phyloP scores from a whole-genome alignment of 2,113 vertebrate genomes.

The Lepisosteus osseus region DNA sequence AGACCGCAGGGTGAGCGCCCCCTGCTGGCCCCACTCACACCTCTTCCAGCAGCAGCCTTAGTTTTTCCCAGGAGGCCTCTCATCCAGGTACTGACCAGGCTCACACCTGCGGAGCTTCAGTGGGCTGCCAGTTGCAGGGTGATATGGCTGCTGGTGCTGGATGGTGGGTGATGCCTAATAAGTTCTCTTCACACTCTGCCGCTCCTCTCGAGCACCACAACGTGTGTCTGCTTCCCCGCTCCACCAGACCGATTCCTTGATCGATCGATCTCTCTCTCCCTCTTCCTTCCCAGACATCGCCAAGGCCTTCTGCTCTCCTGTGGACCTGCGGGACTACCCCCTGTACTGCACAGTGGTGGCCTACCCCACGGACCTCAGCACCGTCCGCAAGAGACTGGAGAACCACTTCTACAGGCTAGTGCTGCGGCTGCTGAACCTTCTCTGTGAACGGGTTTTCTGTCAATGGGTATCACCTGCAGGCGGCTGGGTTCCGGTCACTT shows the following conservation, averaged over 20 bases:
- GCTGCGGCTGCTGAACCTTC: not conserved
- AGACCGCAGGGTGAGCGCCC: too few species aligned
- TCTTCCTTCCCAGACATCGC: constrained; percentile 77
- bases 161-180: too few species aligned
- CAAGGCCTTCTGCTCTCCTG: constrained; percentile 86
- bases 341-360: constrained; percentile 95
- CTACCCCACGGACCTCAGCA: constrained; percentile 92
- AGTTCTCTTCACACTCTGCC: too few species aligned
- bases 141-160: too few species aligned
- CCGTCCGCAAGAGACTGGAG: constrained; percentile 86
- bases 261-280: not conserved
- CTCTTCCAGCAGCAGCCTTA: too few species aligned
- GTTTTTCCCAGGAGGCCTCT: too few species aligned
- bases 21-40: too few species aligned
- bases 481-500: not conserved
- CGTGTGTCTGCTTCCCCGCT: too few species aligned
- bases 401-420: constrained; percentile 89
- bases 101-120: too few species aligned
- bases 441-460: not conserved
- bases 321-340: constrained; percentile 91
- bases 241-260: not conserved
- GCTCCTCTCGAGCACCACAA: too few species aligned
- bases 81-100: too few species aligned
- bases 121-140: too few species aligned
- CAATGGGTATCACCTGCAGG: not conserved